Conservation (phyloP, 2,888 invertebrate genomes). For the Nycteola revayana region DNA sequence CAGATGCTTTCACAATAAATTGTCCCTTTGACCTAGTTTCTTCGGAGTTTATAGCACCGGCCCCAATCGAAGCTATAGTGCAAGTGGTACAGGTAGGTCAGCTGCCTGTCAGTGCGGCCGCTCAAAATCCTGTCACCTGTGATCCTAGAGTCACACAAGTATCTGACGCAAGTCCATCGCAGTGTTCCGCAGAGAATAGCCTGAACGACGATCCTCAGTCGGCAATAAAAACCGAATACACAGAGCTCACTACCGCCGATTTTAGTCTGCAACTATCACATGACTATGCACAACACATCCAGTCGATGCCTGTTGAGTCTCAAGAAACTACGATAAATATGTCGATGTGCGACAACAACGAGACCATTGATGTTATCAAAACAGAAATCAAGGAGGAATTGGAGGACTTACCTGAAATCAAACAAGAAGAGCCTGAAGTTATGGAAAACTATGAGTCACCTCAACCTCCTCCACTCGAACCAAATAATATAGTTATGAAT, state of each 20-base stretch:
- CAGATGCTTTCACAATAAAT: background rate
- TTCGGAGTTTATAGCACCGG: conserved; percentile 82
- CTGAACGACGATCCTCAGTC: conserved; percentile 59
- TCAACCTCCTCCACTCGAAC: conserved; percentile 30
- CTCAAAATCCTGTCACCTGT: conserved; percentile 72
- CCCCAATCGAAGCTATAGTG: conserved; percentile 61
- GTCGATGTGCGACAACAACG: conserved; percentile 40
- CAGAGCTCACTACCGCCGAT: conserved; percentile 72
- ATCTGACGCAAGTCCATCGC: conserved; percentile 68
- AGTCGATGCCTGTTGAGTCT: conserved; percentile 38
- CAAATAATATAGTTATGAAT: conserved; percentile 22
- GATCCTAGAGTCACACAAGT: conserved; percentile 75
- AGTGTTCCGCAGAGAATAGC: conserved; percentile 65
- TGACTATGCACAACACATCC: conserved; percentile 55
- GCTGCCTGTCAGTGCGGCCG: conserved; percentile 67
- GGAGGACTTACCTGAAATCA: conserved; percentile 46
- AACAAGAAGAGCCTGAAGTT: conserved; percentile 36
- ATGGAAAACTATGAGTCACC: conserved; percentile 24
- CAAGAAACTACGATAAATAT: conserved; percentile 39
- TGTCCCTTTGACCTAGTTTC: background rate
- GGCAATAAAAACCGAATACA: conserved; percentile 67
- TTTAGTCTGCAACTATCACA: conserved; percentile 59
- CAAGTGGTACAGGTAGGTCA: conserved; percentile 84
- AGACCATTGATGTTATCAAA: conserved; percentile 52
- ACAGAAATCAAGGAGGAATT: conserved; percentile 57